A percentile compares a stretch with the other conserved stretches of the same genome.
Conservation (phyloP, 2,113 vertebrate genomes). For the Rana temporaria region DNA sequence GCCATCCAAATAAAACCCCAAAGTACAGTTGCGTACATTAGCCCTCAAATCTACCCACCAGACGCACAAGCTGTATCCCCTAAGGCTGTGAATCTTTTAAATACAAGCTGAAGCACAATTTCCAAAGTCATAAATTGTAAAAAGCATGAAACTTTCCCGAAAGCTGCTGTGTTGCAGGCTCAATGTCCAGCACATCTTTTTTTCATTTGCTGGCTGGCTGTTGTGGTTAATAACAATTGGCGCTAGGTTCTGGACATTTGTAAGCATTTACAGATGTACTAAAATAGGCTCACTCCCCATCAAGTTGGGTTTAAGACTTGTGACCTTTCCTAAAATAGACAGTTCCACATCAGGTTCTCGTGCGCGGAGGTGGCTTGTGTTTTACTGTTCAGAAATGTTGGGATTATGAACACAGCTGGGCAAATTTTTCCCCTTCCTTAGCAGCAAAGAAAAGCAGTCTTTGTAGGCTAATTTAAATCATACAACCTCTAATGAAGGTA, state of each 20-base stretch:
- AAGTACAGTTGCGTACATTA: constrained; percentile 17
- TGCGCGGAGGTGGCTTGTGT: not conserved
- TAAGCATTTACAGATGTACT: constrained; percentile 49
- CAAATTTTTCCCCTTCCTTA: not conserved
- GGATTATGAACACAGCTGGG: constrained; percentile 46
- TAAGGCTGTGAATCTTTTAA: constrained; percentile 52
- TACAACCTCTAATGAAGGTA: constrained; percentile 23
- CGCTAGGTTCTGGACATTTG: constrained; percentile 28
- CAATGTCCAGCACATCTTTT: constrained; percentile 52
- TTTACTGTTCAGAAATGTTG: constrained; percentile 20
- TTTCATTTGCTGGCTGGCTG: constrained; percentile 42
- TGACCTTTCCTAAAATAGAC: constrained; percentile 49
- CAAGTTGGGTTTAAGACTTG: constrained; percentile 28
- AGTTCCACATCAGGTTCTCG: constrained; percentile 10
- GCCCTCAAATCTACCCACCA: constrained; percentile 47
- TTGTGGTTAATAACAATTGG: constrained; percentile 56
- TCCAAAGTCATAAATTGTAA: constrained; percentile 53
- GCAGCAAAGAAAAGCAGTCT: not conserved
- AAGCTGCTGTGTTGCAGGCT: constrained; percentile 54
- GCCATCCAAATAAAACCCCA: constrained; percentile 29
- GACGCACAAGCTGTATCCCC: constrained; percentile 45
- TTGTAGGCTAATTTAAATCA: constrained; percentile 45
- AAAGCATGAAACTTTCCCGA: constrained; percentile 43
- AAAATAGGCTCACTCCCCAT: constrained; percentile 6
- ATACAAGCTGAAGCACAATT: constrained; percentile 48